These are phyloP conservation scores for Pemphigus obesinymphae DNA, from an alignment of 1,140 invertebrate species.

Conservation along the genomic window DNA sequence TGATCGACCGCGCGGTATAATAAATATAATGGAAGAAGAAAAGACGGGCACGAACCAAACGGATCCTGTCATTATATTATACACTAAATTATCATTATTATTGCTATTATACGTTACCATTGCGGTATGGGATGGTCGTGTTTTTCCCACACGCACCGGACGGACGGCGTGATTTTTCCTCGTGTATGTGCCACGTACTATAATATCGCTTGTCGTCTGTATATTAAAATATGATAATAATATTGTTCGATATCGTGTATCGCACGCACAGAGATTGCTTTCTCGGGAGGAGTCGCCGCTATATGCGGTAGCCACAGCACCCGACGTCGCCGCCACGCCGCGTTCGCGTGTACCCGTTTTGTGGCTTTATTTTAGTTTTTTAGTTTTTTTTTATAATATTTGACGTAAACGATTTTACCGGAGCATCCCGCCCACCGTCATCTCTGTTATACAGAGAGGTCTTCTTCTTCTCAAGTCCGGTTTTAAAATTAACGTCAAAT, in stretches of 20 bases:
- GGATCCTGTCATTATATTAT: neutral
- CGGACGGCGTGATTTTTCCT: neutral
- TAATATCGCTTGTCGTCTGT: neutral
- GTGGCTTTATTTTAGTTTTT: neutral
- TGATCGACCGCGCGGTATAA: neutral
- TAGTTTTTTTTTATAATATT: no score
- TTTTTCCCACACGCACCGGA: conserved; percentile 4
- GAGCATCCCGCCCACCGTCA: no score
- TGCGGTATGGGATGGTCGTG: neutral
- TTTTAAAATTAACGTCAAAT: no score
- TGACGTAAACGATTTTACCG: neutral
- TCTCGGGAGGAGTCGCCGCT: neutral
- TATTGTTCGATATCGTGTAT: neutral
- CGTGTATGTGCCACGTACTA: neutral
- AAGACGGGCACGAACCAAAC: conserved; percentile 13
- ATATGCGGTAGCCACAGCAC: neutral
- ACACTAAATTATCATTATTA: conserved; percentile 9
- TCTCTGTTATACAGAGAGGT: neutral
- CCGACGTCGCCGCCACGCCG: neutral
- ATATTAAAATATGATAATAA: neutral
- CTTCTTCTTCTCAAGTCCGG: no score
- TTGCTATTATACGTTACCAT: neutral
- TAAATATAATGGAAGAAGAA: neutral
- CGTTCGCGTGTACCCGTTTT: conserved; percentile 19
- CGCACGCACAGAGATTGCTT: neutral